Evolutionary conservation across 2,113 vertebrate species (phyloP).

Genomic region (Atherinomorus stipes): DNA sequence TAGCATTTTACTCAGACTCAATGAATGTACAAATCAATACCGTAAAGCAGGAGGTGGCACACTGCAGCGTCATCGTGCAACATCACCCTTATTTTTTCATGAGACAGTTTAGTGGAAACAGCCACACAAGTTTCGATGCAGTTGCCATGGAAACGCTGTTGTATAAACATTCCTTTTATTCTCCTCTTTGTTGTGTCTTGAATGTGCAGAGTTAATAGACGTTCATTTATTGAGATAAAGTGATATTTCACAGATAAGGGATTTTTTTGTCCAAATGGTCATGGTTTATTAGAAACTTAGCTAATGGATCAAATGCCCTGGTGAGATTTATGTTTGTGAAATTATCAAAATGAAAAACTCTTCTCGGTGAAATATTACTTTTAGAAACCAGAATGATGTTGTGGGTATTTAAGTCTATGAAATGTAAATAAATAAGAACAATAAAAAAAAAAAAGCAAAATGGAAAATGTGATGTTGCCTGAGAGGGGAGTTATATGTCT

Average conservation of each 20-base stretch:
- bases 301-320: background rate
- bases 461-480: background rate
- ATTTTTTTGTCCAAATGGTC: background rate
- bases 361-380: slow-evolving; percentile 36
- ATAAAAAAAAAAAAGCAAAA: slow-evolving; percentile 40
- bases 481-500: slow-evolving; percentile 12
- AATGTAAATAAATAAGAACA: too few species aligned
- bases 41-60: slow-evolving; percentile 4
- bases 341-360: background rate
- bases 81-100: background rate
- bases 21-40: slow-evolving; percentile 58
- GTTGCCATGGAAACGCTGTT: slow-evolving; percentile 1
- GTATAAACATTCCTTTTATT: slow-evolving; percentile 21
- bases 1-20: slow-evolving; percentile 60
- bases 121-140: slow-evolving; percentile 9
- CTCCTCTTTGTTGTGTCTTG: slow-evolving; percentile 4
- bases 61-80: slow-evolving; percentile 7
- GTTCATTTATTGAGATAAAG: slow-evolving; percentile 19
- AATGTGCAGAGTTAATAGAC: background rate
- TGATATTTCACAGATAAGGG: slow-evolving; percentile 31
- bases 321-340: background rate
- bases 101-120: slow-evolving; percentile 1
- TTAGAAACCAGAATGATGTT: slow-evolving; percentile 16
- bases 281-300: background rate
- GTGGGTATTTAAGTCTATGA: slow-evolving; percentile 22